Evolutionary conservation across 1,140 invertebrate genomes (phyloP), one percentile per base, ranked within the genome.

Genomic region (Apolygus lucorum): DNA sequence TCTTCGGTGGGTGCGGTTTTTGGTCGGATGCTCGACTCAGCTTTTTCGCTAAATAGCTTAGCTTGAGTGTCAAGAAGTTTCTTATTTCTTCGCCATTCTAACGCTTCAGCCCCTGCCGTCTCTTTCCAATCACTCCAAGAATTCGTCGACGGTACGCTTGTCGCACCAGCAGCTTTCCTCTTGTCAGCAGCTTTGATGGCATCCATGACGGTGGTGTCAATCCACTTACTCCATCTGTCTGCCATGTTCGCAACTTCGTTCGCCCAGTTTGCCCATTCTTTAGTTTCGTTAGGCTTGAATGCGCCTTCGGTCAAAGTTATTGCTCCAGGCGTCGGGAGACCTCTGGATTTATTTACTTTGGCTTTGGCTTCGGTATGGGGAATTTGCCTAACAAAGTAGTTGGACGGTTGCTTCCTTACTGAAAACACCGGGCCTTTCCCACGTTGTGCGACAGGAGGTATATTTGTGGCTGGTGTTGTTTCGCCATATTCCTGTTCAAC

Each of bases 51-150:
- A 28, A 52, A 69, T 28, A 63, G 26, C n/a, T 27, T n/a, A 2
- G 63, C 63, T 26, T 34, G 22, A n/a, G 29, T 21, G 25, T 65
- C 34, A 2, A 70, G 17, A 14, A 63, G 26, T 28, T 70, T 70
- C 63, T 70, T 70, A 52, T 67, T 70, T 26, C 69, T 49, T 24
- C 63, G 63, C 63, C 63, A 70, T 28, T 70, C 69, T n/a, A 70
- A 27, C 28, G 69, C 69, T 17, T 65, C n/a, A 25, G 1, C n/a
- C 28, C 49, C 25, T n/a, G 69, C 34, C 21, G 42, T 34, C 22
- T 24, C 27, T 63, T 54, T 65, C 29, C 29, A 70, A 2, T 66
- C 52, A n/a, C 25, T 24, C 68, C 68, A 69, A n/a, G n/a, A n/a
- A n/a, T n/a, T n/a, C 2, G n/a, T 21, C 1, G 0, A 22, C 28